Percentiles rank a stretch among this genome's conserved stretches.
Evolutionary conservation across 1,140 invertebrate species (phyloP).

Genomic region (Zaprionus ghesquierei): DNA sequence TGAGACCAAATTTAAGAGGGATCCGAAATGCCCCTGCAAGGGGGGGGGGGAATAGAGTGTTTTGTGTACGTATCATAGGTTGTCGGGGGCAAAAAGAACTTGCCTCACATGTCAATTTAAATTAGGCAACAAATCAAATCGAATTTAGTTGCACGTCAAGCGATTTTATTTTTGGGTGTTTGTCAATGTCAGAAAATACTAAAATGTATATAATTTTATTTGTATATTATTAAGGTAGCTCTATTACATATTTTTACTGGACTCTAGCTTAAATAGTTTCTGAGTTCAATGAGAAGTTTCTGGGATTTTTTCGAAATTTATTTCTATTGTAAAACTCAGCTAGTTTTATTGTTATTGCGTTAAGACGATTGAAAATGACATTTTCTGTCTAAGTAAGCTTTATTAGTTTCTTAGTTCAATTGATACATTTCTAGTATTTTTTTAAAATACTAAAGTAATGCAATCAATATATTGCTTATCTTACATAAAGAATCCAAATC

Average conservation of each 20-base stretch:
- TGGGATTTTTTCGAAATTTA: neutral
- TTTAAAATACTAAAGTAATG: no score
- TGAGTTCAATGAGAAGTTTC: neutral
- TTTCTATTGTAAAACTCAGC: neutral
- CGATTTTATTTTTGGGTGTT: neutral
- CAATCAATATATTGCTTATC: no score
- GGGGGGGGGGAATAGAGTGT: neutral
- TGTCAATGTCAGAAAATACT: neutral
- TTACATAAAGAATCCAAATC: no score
- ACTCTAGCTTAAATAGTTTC: neutral
- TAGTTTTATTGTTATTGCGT: neutral
- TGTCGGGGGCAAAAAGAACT: neutral
- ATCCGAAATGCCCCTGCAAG: neutral
- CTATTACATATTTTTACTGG: neutral
- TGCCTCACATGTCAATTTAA: neutral
- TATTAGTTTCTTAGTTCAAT: no score
- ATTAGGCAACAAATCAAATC: neutral
- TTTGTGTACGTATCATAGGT: neutral
- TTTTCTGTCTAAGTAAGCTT: no score
- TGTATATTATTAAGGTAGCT: neutral
- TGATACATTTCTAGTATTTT: no score
- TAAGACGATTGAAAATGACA: no score
- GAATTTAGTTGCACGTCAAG: neutral
- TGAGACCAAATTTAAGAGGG: slow-evolving; percentile 1
- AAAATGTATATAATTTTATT: neutral